Base-by-base conservation (phyloP, 2,888 invertebrate species). In the Epirrita christyi region DNA sequence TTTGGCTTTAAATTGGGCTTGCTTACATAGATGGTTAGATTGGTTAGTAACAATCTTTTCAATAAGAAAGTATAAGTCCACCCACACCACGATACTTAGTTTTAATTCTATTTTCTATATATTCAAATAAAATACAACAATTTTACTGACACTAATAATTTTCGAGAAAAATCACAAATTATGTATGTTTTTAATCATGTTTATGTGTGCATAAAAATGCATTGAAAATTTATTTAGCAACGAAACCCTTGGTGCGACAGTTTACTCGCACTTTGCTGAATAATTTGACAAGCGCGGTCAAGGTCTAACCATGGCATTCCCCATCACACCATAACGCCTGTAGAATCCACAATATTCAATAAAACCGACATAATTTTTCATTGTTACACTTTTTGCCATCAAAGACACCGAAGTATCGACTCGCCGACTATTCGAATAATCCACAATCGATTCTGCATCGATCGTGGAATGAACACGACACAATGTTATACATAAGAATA, bases 401-500 rank as follows among this genome's bases (percentile, higher is more conserved):
- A 75, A 71, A 75, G 70, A 69, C 64, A 69, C 71, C 72, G 71
- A 73, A 67, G 64, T 67, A 64, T 66, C 72, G 79, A 75, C 76
- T 63, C 83, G 79, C 76, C 59, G 76, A 72, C 71, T 75, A 87
- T 85, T 73, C 81, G 67, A 84, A 78, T 72, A 78, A 86, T 86
- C 79, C 79, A 67, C 72, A 78, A 83, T 85, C 86, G 86, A 88
- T 82, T 77, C 83, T 76, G 78, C 81, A 88, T 88, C 88, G 89
- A 88, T 86, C 81, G 75, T 67, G 84, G 88, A 81, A 89, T 86
- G 85, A 73, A 78, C 61, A 56, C 72, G 69, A 80, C 81, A 88
- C 88, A 87, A 81, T 89, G 90, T 89, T 88, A 86, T 88, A 90
- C n/a, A n/a, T n/a, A n/a, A 3, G 21, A 21, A 21, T 88, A 88